phyloP scores from a whole-genome alignment of 2,888 invertebrate species.

The Pinctada fucata region DNA sequence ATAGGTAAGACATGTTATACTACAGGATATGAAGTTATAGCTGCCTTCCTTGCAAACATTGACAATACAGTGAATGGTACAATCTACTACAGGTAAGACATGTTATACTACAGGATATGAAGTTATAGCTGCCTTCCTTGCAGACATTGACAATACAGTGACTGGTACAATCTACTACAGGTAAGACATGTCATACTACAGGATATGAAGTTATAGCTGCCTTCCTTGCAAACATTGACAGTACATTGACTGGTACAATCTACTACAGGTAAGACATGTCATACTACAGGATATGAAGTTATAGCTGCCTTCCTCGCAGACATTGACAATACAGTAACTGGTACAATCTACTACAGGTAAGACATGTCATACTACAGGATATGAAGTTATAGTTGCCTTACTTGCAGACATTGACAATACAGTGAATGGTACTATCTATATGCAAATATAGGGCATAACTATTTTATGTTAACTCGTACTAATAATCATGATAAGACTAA shows the following conservation, averaged over 20 bases:
- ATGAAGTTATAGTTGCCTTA: not conserved
- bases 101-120: conserved; percentile 80
- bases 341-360: conserved; percentile 85
- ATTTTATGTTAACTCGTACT: too few relatives aligned
- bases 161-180: conserved; percentile 86
- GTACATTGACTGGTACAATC: conserved; percentile 84
- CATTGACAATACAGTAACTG: conserved; percentile 87
- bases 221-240: conserved; percentile 93
- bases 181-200: conserved; percentile 62
- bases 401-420: too few relatives aligned
- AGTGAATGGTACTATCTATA: too few relatives aligned
- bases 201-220: not conserved
- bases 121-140: conserved; percentile 92
- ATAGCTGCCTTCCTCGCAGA: conserved; percentile 85
- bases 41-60: conserved; percentile 93
- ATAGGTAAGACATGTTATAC: conserved; percentile 77
- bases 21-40: conserved; percentile 86
- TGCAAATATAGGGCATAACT: too few relatives aligned
- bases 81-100: conserved; percentile 82
- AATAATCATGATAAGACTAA: too few relatives aligned
- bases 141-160: conserved; percentile 90
- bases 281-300: not conserved
- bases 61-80: conserved; percentile 87
- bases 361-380: not conserved
- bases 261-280: conserved; percentile 80